Base-by-base conservation (phyloP, 2,797 vertebrate species). In the Gambusia yucatana region DNA sequence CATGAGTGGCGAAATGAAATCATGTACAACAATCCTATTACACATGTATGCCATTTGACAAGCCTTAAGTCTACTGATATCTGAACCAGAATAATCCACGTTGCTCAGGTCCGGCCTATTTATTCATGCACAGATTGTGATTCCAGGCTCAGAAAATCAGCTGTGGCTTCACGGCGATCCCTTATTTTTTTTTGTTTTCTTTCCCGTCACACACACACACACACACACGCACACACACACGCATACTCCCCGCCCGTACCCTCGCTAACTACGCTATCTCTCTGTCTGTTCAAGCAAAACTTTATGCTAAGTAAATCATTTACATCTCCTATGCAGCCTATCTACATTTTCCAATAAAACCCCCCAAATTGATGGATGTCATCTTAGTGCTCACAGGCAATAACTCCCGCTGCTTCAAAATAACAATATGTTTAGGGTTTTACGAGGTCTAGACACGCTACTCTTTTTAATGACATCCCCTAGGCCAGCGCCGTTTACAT, bases 301-400 rank as follows among this genome's bases (percentile, higher is more conserved):
- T 93, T 94, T 94, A 94, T 95, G 94, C 94, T 93, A 92, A 95
- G 94, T 94, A 94, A 93, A 93, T 93, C 90, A 94, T 95, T 96
- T 94, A 95, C 95, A 93, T 91, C 91, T 94, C 92, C 93, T 86
- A 86, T 87, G 91, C 90, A 93, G 89, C 93, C 92, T 79, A 95
- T 96, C 94, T 94, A 93, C 93, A 96, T 95, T 93, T 94, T 90
- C 86, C 92, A 94, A 95, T 94, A 94, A 96, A 96, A 91, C 88
- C 90, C 88, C 90, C 85, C 84, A 94, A 96, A 95, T 94, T 96
- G 94, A 96, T 95, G 95, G 93, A 96, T 94, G 95, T 93, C 95
- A 94, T 93, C 91, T 92, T 91, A 82, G 90, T 87, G 91, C 93
- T 93, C 91, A 90, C 84, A 91, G 93, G 92, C 93, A 92, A 93